Conservation (phyloP, 2,113 vertebrate species). For the Chaetodon auriga region DNA sequence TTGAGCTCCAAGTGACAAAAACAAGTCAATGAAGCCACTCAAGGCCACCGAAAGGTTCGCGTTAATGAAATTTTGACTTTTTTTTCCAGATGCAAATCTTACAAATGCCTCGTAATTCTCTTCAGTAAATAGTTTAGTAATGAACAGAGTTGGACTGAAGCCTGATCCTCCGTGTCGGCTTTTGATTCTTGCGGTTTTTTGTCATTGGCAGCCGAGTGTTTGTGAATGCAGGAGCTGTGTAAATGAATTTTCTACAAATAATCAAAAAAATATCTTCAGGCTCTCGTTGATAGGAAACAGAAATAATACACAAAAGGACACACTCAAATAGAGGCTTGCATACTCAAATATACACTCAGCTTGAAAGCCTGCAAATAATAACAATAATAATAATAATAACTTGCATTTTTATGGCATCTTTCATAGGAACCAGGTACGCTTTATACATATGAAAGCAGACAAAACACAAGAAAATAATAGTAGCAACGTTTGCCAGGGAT, state of each 20-base stretch:
- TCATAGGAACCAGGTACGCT: neutral
- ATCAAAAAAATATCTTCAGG: neutral
- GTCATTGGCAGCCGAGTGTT: neutral
- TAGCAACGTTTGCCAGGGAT: neutral
- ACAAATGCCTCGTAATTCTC: neutral
- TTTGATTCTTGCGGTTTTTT: neutral
- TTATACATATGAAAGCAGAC: neutral
- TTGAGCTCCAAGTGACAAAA: neutral
- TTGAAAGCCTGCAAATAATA: neutral
- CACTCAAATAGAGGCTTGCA: neutral
- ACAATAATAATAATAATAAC: neutral
- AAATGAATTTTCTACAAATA: neutral
- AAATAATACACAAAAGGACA: slow-evolving; percentile 4
- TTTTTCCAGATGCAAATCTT: neutral
- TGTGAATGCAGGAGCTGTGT: neutral
- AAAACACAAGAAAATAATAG: neutral
- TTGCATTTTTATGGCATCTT: neutral
- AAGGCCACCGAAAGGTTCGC: neutral
- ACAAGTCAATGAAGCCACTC: slow-evolving; percentile 10
- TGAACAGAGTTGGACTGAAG: slow-evolving; percentile 6
- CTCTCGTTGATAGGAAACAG: slow-evolving; percentile 1
- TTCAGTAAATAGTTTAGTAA: neutral
- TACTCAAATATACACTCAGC: neutral
- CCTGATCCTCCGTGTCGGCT: neutral
- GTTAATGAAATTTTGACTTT: neutral